Evolutionary conservation across 2,797 vertebrate genomes (phyloP), one percentile per base, ranked within the genome.

Genomic region (Poeciliopsis paucimaculata): DNA sequence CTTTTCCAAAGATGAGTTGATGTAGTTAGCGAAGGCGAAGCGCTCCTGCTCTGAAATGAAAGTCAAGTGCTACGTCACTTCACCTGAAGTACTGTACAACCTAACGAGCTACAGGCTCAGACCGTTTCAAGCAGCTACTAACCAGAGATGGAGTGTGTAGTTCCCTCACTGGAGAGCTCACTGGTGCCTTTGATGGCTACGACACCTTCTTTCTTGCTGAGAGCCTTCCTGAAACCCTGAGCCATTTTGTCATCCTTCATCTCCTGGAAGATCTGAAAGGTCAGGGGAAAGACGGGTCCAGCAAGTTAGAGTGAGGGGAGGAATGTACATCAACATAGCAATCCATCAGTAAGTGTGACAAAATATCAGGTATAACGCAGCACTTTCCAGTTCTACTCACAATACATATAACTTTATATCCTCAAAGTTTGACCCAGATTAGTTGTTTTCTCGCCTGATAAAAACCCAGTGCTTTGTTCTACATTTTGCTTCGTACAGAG

Each of bases 101-200:
- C 64, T 26, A 23, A 41, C 1, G 12, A 39, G 13, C 5, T 12
- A 70, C 5, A 43, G 77, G 66, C 36, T 9, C 4, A 16, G 70
- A 43, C 9, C 3, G 1, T 39, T 26, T 41, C 34, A 26, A 39
- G 34, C 20, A 41, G 36, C 36, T 41, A 89, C 92, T 86, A 91
- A 98, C 98, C 97, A 89, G 97, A 99, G 83, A 97, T 99, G 0
- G 98, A 99, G 89, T 99, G 98, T 75, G 99, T 97, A 0, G 98
- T 99, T 74, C 98, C 98, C 87, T 96, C 97, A 0, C 98, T 98
- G 75, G 98, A 99, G 87, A 97, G 93, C 82, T 97, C 96, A 0
- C 98, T 99, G 26, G 98, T 99, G 36, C 98, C 98, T 0, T 97
- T 97, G 0, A 99, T 97, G 1, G 97, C 97, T 72, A 98, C 95